Conservation (phyloP, 2,888 invertebrate species). For the Synergus laeviventris region DNA sequence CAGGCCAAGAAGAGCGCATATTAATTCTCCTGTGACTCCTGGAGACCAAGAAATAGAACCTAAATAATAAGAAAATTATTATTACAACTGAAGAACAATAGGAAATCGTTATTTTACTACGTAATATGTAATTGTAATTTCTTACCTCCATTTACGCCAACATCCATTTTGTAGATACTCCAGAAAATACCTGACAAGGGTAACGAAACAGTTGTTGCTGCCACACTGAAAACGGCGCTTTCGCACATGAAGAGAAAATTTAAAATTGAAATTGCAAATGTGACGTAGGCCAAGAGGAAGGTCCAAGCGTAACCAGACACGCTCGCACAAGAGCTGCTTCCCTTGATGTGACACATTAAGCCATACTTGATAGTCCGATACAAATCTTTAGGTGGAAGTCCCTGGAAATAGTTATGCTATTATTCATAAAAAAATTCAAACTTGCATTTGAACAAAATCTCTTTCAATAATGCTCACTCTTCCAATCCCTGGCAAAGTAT, state of each 20-base stretch:
- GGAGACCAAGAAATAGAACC: slow-evolving; percentile 78
- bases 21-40: slow-evolving; percentile 80
- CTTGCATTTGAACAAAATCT: no score
- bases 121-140: slow-evolving; percentile 4
- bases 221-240: slow-evolving; percentile 79
- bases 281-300: slow-evolving; percentile 76
- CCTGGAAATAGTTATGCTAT: slow-evolving; percentile 65
- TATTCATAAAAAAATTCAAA: slow-evolving; percentile 3
- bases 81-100: no score
- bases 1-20: slow-evolving; percentile 79
- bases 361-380: slow-evolving; percentile 67
- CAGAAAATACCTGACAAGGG: slow-evolving; percentile 80
- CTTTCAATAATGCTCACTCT: slow-evolving; percentile 72
- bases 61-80: slow-evolving; percentile 55
- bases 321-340: slow-evolving; percentile 62
- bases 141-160: slow-evolving; percentile 71
- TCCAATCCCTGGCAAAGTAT: slow-evolving; percentile 78
- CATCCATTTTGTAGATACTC: slow-evolving; percentile 78
- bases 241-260: slow-evolving; percentile 78
- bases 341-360: slow-evolving; percentile 69
- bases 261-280: slow-evolving; percentile 76
- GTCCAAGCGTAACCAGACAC: slow-evolving; percentile 76
- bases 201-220: slow-evolving; percentile 77
- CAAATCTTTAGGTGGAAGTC: slow-evolving; percentile 65
- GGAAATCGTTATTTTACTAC: neutral